Evolutionary conservation across 2,888 invertebrate genomes (phyloP).

Genomic region (Amaurobius ferox): DNA sequence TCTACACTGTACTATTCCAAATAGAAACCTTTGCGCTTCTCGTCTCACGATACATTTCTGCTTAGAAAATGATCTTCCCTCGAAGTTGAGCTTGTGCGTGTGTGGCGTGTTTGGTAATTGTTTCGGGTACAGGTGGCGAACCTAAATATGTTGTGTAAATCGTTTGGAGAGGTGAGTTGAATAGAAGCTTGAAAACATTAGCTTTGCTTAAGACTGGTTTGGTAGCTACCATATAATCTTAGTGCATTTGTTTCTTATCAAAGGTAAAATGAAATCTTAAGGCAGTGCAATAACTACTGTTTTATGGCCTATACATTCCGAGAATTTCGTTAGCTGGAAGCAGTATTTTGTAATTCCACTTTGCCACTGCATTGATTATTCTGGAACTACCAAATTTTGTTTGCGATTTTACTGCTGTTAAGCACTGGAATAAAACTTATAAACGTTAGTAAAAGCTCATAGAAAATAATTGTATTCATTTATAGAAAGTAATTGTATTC

Average conservation of each 20-base stretch:
- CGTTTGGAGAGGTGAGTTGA: not conserved
- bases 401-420: too few species aligned
- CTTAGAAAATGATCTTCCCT: not conserved
- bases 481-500: too few species aligned
- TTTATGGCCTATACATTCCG: not conserved
- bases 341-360: not conserved
- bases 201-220: slow-evolving; percentile 4
- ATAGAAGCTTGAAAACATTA: not conserved
- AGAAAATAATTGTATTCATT: too few species aligned
- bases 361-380: too few species aligned
- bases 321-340: not conserved
- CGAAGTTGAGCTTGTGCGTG: not conserved
- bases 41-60: not conserved
- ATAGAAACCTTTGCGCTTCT: not conserved
- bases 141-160: not conserved
- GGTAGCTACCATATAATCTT: slow-evolving; percentile 9
- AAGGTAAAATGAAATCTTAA: not conserved
- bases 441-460: too few species aligned
- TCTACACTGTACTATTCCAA: not conserved
- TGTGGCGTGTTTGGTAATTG: slow-evolving; percentile 3
- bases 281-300: not conserved
- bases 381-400: too few species aligned
- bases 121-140: not conserved
- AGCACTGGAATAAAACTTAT: too few species aligned
- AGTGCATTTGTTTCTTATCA: not conserved